Base-by-base conservation (phyloP, 1,140 invertebrate genomes). In the Cryptotermes secundus region DNA sequence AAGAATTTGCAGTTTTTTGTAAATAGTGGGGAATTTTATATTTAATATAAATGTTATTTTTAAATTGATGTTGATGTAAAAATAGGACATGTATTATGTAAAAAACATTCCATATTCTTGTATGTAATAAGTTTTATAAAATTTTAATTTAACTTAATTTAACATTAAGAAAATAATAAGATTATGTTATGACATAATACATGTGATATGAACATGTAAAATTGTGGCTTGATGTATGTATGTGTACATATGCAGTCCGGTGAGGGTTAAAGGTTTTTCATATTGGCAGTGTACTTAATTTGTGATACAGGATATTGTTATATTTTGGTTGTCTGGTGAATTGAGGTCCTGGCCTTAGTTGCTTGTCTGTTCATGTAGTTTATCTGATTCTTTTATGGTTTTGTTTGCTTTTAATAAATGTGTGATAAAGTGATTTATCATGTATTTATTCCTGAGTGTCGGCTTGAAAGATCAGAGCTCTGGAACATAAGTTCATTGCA, bases 331-430 rank as follows among this genome's bases (percentile, higher is more conserved):
- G 26, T n/a, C 31, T 31, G 59, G 59, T 72, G 26, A 72, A 31
- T 31, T 72, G 9, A 19, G 2, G 16, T 42, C 16, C 16, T 12
- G 9, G 16, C 16, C 38, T 14, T 42, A 22, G 53, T 59, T 59
- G 53, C 26, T 59, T 59, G 0, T 22, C 24, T 59, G 6, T 59
- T 59, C 53, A 59, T 14, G 6, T 72, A 72, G 26, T 72, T 72
- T 72, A 72, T 72, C 26, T 72, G n/a, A 72, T 6, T 6, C 26
- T 72, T 72, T 72, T 72, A 72, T 72, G 59, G 16, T 72, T n/a
- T 6, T 72, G 59, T 72, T 31, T 72, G 26, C 59, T 72, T 72
- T 72, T 72, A 72, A 72, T 72, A 72, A 72, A 72, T n/a, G n/a
- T 72, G 59, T 72, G 31, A 72, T 72, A 4, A 49, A 19, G 45